Conservation (phyloP, 1,140 invertebrate genomes). For the Cydia splendana region DNA sequence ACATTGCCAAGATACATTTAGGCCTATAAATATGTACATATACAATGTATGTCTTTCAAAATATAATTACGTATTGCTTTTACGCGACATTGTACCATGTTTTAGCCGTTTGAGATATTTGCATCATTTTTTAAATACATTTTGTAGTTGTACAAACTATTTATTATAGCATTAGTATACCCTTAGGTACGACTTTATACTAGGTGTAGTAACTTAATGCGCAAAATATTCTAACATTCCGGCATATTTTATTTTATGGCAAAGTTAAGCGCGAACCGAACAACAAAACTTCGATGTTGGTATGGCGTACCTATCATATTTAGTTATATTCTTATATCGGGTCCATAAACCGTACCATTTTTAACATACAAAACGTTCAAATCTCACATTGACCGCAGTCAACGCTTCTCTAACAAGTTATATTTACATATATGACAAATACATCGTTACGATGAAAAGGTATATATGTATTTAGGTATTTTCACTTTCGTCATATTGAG, state of each 20-base stretch:
- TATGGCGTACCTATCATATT: background rate
- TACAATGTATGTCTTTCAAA: background rate
- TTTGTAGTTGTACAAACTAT: no score
- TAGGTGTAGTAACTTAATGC: background rate
- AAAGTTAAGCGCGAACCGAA: background rate
- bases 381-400: background rate
- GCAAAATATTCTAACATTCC: background rate
- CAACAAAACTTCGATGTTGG: background rate
- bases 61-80: background rate
- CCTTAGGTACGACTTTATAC: no score
- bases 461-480: no score
- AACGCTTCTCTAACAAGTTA: no score
- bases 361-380: background rate
- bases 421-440: no score
- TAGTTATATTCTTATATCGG: constrained; percentile 1
- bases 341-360: background rate
- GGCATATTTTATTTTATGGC: background rate
- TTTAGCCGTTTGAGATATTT: background rate
- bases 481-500: no score
- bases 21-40: background rate
- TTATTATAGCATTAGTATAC: no score
- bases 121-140: no score
- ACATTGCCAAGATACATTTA: background rate
- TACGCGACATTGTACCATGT: background rate
- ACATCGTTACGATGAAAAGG: no score